These are phyloP conservation scores for Jaculus jaculus DNA, from an alignment of 2,113 vertebrate genomes.

Conservation along the genomic window DNA sequence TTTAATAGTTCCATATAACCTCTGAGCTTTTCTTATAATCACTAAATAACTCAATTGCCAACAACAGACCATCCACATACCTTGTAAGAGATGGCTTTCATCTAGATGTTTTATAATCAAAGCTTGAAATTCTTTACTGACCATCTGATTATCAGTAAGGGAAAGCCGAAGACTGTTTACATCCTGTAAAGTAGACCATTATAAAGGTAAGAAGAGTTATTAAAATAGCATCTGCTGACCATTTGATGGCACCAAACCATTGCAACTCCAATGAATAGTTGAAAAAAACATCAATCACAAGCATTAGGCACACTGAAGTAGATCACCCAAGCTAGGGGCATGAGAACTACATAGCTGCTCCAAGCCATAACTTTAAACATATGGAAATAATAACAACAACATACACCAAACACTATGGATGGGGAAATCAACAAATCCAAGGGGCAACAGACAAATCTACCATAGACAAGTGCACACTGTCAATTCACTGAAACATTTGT, in stretches of 20 bases:
- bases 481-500: not conserved
- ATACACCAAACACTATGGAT: not conserved
- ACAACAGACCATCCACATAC: slow-evolving; percentile 66
- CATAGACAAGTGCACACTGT: not conserved
- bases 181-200: slow-evolving; percentile 78
- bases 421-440: slow-evolving; percentile 8
- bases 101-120: slow-evolving; percentile 87
- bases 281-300: slow-evolving; percentile 14
- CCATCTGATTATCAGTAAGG: slow-evolving; percentile 85
- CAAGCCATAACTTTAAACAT: slow-evolving; percentile 46
- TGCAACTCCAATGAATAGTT: not conserved
- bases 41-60: not conserved
- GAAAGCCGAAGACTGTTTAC: slow-evolving; percentile 85
- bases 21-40: not conserved
- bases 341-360: not conserved
- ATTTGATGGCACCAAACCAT: not conserved
- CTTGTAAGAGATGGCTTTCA: slow-evolving; percentile 87
- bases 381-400: not conserved
- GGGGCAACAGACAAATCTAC: not conserved
- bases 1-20: slow-evolving; percentile 24
- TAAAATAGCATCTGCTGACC: not conserved
- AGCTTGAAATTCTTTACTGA: slow-evolving; percentile 88
- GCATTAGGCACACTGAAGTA: not conserved
- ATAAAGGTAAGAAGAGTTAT: slow-evolving; percentile 21
- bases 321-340: not conserved